Evolutionary conservation across 2,888 invertebrate genomes (phyloP).

Genomic region (Koerneria pararmatus): DNA sequence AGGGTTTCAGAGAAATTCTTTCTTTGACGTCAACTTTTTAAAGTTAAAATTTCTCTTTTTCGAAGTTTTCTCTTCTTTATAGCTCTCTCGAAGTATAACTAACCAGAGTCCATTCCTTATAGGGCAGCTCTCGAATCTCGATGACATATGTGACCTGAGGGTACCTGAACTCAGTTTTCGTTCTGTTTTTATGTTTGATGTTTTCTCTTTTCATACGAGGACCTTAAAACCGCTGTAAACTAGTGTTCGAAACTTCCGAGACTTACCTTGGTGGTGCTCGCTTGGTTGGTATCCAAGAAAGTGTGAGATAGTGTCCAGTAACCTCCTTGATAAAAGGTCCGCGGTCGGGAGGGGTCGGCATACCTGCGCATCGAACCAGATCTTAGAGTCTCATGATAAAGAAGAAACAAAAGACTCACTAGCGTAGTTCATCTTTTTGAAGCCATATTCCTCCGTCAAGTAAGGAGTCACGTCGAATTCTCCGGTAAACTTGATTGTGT

Average conservation of each 20-base stretch:
- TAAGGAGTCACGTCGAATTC: conserved; percentile 56
- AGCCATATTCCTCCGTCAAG: conserved; percentile 59
- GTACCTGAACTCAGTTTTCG: conserved; percentile 61
- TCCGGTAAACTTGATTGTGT: conserved; percentile 56
- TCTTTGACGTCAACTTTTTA: background rate
- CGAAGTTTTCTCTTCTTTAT: background rate
- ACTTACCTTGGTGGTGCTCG: conserved; percentile 71
- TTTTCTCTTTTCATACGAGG: background rate
- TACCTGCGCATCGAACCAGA: conserved; percentile 45
- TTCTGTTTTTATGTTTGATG: background rate
- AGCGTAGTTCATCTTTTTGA: conserved; percentile 54
- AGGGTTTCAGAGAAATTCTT: conserved; percentile 17
- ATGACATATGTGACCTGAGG: conserved; percentile 88
- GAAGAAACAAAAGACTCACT: conserved; percentile 31
- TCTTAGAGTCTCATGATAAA: background rate
- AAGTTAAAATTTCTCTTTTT: too few relatives aligned
- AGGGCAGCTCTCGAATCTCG: conserved; percentile 86
- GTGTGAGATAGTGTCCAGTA: conserved; percentile 80
- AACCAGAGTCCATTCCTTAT: conserved; percentile 87
- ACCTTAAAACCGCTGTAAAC: too few relatives aligned
- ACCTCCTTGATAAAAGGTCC: conserved; percentile 86
- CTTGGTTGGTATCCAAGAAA: conserved; percentile 90
- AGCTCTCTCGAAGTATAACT: conserved; percentile 59
- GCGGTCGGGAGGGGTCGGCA: conserved; percentile 82
- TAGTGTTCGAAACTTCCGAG: background rate